Evolutionary conservation across 2,113 vertebrate species (phyloP), one percentile per base, ranked within the genome.

Genomic region (Anhinga anhinga): DNA sequence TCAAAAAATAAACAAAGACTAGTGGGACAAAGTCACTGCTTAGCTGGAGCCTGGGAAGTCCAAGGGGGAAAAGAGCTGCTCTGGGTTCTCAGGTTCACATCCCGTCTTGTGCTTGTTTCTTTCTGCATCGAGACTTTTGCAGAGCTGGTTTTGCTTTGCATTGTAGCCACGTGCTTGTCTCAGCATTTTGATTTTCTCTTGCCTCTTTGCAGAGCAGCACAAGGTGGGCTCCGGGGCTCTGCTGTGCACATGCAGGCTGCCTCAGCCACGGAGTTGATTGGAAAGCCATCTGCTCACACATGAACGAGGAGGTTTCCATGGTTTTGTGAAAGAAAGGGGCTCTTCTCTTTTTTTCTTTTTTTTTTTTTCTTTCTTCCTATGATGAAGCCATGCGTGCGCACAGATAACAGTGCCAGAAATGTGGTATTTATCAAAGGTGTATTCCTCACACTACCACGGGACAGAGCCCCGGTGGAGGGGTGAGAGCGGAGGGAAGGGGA

Each of bases 221-320:
- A 18, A 42, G 82, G 79, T 3, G 0, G 45, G 88, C 44, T 62
- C 55, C 4, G 3, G 82, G 49, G 66, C 88, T 89, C 65, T 88
- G 90, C 90, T 61, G 6, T 4, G 40, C 61, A 73, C 71, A 67
- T 2, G 73, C 56, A 59, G 90, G 52, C 86, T n/a, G 61, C 86
- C 91, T 58, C 5, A 1, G 88, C 80, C 74, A 8, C 0, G 0
- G 65, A 50, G 73, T 25, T 42, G 9, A 94, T 91, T 7, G 62
- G 44, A 96, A 96, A 95, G 71, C 90, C 95, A 93, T 79, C 91
- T 93, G 93, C 86, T 97, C 58, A 5, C 55, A 23, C 5, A 38
- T 5, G 2, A 26, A 13, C 19, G 34, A 71, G 83, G 72, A 86
- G 11, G 40, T 78, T 90, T 82, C 83, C 86, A 72, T 44, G 81